A percentile compares a stretch with the other conserved stretches of the same genome.
Conservation (phyloP, 2,113 vertebrate species). For the Astur gentilis region DNA sequence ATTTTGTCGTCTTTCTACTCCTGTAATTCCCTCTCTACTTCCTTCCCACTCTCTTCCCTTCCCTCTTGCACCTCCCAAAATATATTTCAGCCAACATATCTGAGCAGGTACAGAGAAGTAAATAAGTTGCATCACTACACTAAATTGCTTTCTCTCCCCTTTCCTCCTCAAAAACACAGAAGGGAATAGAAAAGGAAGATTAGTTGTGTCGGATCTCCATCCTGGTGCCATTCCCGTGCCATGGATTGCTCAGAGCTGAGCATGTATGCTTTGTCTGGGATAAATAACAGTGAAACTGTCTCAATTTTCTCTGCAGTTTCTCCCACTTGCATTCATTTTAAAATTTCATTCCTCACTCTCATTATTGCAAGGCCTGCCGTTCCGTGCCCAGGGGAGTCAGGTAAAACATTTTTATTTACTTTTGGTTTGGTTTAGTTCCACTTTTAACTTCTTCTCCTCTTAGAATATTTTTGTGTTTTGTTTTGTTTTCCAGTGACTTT, state of each 20-base stretch:
- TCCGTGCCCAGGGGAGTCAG: constrained; percentile 2
- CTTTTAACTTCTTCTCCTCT: neutral
- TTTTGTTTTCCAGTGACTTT: neutral
- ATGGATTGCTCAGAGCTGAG: constrained; percentile 21
- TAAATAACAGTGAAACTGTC: constrained; percentile 54
- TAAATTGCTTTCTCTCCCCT: constrained; percentile 55
- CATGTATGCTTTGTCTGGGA: constrained; percentile 21
- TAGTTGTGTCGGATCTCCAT: constrained; percentile 29
- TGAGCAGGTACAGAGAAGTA: constrained; percentile 12
- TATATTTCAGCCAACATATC: neutral
- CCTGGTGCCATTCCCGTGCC: neutral
- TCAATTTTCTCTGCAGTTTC: constrained; percentile 56
- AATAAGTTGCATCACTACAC: constrained; percentile 40
- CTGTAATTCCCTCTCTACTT: neutral
- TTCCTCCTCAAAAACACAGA: constrained; percentile 40
- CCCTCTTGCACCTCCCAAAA: neutral
- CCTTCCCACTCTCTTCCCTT: neutral
- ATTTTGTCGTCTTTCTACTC: neutral
- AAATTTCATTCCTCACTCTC: constrained; percentile 53
- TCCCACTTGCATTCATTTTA: constrained; percentile 59
- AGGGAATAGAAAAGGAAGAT: constrained; percentile 56
- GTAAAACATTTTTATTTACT: constrained; percentile 57
- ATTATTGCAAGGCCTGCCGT: constrained; percentile 19
- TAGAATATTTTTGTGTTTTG: neutral
- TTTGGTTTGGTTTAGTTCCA: constrained; percentile 11